phyloP scores from a whole-genome alignment of 2,888 invertebrate species.

The Dryadula phaetusa region DNA sequence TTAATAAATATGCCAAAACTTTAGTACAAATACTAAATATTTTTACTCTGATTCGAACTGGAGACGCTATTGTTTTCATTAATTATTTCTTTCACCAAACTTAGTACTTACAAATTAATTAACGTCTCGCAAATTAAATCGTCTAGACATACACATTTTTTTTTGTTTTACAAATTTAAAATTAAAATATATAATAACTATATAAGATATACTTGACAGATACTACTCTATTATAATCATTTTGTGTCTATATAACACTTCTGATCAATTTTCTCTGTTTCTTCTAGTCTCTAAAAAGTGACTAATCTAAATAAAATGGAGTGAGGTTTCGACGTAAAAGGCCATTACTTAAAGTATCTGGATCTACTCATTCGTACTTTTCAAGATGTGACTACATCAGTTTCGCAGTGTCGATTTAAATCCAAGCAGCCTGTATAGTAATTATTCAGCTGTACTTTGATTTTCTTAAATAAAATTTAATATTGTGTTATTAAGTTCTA shows the following conservation, averaged over 20 bases:
- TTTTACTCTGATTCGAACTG: conserved; percentile 6
- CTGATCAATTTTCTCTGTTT: background rate
- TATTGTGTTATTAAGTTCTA: too few species aligned
- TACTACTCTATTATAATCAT: background rate
- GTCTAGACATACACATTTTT: conserved; percentile 11
- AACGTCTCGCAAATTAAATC: too few species aligned
- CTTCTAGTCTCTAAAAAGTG: too few species aligned
- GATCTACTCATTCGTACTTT: too few species aligned
- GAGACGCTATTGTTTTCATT: conserved; percentile 1
- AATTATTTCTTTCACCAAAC: background rate
- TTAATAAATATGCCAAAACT: conserved; percentile 13
- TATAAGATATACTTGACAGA: background rate
- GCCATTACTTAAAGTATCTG: too few species aligned
- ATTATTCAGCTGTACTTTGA: too few species aligned
- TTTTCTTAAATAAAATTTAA: too few species aligned
- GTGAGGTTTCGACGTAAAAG: too few species aligned
- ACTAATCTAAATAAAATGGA: too few species aligned
- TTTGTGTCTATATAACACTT: background rate
- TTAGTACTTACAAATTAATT: conserved; percentile 22
- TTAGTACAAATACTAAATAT: conserved; percentile 35
- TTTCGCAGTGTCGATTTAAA: too few species aligned
- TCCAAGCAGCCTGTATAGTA: too few species aligned
- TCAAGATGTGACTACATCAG: too few species aligned
- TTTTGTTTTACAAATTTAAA: background rate
- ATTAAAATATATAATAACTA: background rate